Base-by-base conservation (phyloP, 2,888 invertebrate genomes). In the Scaptomyza polygonia region DNA sequence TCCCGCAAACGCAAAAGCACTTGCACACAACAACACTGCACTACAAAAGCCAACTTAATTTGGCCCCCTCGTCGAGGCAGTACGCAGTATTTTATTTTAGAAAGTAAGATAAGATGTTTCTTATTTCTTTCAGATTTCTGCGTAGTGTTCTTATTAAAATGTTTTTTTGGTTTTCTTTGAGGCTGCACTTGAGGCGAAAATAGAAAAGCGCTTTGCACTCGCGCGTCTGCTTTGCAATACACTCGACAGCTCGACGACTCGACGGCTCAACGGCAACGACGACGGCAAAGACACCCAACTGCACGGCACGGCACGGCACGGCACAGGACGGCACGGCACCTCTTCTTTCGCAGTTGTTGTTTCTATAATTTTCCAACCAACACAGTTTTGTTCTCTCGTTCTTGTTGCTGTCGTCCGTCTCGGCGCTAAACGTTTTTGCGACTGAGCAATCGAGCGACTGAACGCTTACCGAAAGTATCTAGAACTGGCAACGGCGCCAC, bases 401-500 rank as follows among this genome's bases (percentile, higher is more conserved):
- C 56, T 53, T 54, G 63, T 62, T 42, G 63, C 59, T 42, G 62
- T 55, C 72, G 83, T 76, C 81, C 72, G 77, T 61, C 71, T 78
- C 79, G 72, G 64, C 72, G 79, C 78, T 82, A 77, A 79, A 83
- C 81, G 86, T 63, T 82, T 86, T 83, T 88, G 84, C 88, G 86
- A 88, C 87, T 88, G 86, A 78, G 72, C 68, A 45, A 57, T 36
- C 39, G 39, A 59, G 30, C 52, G 45, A 61, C 61, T 65, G 53
- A 65, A 66, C 74, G 75, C 75, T 77, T 76, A 79, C 86, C 78
- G 77, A 89, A 88, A 86, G 88, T 89, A 86, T 88, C 85, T 89
- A 89, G 89, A 89, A 89, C 89, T 89, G 87, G 74, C 48, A 59
- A 45, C 63, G 44, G 64, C 57, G 44, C 27, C 54, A 47, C n/a